Percentiles rank a stretch among this genome's conserved stretches.
These are phyloP conservation scores for Misgurnus mizolepis DNA, from an alignment of 2,113 vertebrate species.

Conservation along the genomic window DNA sequence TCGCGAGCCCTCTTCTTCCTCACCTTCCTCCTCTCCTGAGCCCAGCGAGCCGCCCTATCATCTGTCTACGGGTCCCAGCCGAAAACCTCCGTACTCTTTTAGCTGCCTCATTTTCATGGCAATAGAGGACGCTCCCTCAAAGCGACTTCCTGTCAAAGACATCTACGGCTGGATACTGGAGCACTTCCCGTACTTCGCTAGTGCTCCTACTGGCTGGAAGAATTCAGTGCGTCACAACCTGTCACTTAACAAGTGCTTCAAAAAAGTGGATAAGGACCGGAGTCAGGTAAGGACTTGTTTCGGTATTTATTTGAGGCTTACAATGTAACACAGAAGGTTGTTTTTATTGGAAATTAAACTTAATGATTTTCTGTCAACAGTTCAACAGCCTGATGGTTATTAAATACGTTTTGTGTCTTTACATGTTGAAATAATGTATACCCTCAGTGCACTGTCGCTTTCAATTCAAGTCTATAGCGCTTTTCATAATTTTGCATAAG, in stretches of 20 bases:
- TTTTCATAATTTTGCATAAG: too few species aligned
- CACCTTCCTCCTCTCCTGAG: slow-evolving; percentile 70
- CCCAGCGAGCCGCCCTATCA: slow-evolving; percentile 79
- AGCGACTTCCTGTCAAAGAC: slow-evolving; percentile 96
- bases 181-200: slow-evolving; percentile 98
- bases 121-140: slow-evolving; percentile 95
- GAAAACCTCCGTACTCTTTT: slow-evolving; percentile 97
- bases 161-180: slow-evolving; percentile 99
- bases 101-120: slow-evolving; percentile 99
- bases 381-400: not conserved
- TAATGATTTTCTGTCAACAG: not conserved
- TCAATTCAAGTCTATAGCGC: too few species aligned
- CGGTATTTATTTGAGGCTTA: not conserved
- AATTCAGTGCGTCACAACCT: slow-evolving; percentile 98
- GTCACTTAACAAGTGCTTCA: slow-evolving; percentile 99
- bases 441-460: too few species aligned
- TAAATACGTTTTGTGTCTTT: not conserved
- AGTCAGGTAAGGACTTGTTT: slow-evolving; percentile 85
- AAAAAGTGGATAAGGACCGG: slow-evolving; percentile 99
- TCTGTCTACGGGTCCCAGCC: slow-evolving; percentile 86
- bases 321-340: not conserved
- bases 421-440: too few species aligned
- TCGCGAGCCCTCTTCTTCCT: slow-evolving; percentile 77
- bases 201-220: slow-evolving; percentile 97
- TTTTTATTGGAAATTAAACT: not conserved